phyloP scores from a whole-genome alignment of 2,113 vertebrate species.

The Vanacampus margaritifer region DNA sequence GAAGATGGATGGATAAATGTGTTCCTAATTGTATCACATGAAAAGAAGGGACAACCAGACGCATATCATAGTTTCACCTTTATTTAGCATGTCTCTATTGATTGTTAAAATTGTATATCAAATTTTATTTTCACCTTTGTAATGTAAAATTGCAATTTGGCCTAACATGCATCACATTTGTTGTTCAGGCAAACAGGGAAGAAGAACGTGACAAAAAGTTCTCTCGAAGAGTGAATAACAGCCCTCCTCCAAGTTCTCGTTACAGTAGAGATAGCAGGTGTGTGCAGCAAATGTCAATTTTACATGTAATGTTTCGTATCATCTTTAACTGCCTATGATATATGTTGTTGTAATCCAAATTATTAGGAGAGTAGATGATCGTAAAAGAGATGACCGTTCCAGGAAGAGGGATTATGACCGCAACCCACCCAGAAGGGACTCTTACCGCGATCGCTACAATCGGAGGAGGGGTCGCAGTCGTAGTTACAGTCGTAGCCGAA shows the following conservation, averaged over 20 bases:
- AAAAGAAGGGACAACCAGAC: background rate
- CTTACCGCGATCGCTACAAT: conserved; percentile 92
- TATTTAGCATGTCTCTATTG: background rate
- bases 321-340: background rate
- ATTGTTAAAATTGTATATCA: background rate
- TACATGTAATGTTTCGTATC: background rate
- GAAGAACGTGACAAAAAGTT: conserved; percentile 94
- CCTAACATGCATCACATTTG: background rate
- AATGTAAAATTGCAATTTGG: background rate
- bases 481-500: conserved; percentile 91
- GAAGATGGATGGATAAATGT: background rate
- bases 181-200: conserved; percentile 79
- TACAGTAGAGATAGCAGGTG: conserved; percentile 92
- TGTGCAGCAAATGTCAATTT: conserved; percentile 2
- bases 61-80: background rate
- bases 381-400: conserved; percentile 91
- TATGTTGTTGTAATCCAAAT: background rate
- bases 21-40: background rate
- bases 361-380: conserved; percentile 88
- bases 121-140: background rate
- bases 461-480: conserved; percentile 88
- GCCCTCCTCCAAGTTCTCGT: conserved; percentile 87
- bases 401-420: conserved; percentile 95
- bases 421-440: conserved; percentile 86
- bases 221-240: conserved; percentile 90